phyloP scores from a whole-genome alignment of 2,888 invertebrate genomes.

The Heliconius cydno region DNA sequence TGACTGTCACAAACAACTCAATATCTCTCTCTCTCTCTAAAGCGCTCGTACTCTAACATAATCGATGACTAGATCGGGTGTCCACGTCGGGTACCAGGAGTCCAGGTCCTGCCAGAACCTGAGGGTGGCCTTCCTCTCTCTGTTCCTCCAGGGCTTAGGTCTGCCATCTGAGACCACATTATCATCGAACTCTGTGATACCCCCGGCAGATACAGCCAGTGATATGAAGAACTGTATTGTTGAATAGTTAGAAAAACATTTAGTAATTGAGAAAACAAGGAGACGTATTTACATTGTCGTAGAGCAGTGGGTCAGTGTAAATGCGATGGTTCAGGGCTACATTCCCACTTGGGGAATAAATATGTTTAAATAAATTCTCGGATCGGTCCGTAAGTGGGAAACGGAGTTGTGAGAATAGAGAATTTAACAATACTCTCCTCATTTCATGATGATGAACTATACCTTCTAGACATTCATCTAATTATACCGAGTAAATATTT shows the following conservation, averaged over 20 bases:
- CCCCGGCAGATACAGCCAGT: constrained; percentile 88
- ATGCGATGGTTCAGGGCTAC: too few species aligned
- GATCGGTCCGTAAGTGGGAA: too few species aligned
- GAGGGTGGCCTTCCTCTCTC: constrained; percentile 80
- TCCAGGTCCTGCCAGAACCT: constrained; percentile 84
- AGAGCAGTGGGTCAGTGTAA: too few species aligned
- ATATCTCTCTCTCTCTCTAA: constrained; percentile 39
- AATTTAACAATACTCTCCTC: too few species aligned
- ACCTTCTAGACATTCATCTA: too few species aligned
- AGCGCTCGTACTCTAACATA: constrained; percentile 84
- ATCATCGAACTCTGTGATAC: constrained; percentile 86
- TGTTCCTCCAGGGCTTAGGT: constrained; percentile 87
- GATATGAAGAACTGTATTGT: constrained; percentile 85
- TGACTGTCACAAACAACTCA: neutral
- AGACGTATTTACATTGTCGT: neutral
- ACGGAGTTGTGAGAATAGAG: too few species aligned
- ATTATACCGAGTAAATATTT: too few species aligned
- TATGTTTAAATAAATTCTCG: too few species aligned
- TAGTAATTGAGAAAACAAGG: neutral
- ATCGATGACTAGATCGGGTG: constrained; percentile 81
- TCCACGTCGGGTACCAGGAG: constrained; percentile 86
- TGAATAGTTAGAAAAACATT: neutral
- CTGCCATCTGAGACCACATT: constrained; percentile 62
- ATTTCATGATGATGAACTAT: too few species aligned
- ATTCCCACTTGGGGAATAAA: too few species aligned